These are phyloP conservation scores for Orbicella faveolata DNA, from an alignment of 64 coral and sea anemone species.

Conservation along the genomic window DNA sequence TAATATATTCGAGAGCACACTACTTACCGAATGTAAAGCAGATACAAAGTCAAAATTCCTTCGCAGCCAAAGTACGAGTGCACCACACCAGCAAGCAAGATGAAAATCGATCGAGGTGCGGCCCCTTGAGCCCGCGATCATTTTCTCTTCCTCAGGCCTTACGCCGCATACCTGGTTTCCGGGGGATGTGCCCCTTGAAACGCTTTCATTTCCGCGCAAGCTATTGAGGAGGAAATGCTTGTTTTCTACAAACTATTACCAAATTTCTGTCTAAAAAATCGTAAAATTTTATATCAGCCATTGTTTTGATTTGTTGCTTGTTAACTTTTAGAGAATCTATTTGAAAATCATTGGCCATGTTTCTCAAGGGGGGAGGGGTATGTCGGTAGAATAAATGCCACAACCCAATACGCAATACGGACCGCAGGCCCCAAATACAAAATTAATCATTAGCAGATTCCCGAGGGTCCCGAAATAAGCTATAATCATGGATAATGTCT, in stretches of 20 bases:
- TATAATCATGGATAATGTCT: too few relatives aligned
- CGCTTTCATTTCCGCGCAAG: not conserved
- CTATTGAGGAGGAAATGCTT: not conserved
- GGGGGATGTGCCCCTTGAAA: not conserved
- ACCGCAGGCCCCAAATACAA: too few relatives aligned
- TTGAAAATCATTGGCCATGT: too few relatives aligned
- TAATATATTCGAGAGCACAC: not conserved
- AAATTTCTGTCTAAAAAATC: not conserved
- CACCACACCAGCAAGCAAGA: slow-evolving; percentile 4
- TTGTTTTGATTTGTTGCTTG: not conserved
- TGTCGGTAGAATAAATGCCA: too few relatives aligned
- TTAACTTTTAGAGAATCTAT: too few relatives aligned
- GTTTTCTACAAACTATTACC: not conserved
- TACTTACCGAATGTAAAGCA: slow-evolving; percentile 4
- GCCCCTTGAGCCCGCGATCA: slow-evolving; percentile 32
- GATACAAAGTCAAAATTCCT: slow-evolving; percentile 35
- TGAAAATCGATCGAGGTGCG: slow-evolving; percentile 27
- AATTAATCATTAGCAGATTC: too few relatives aligned
- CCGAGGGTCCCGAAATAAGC: too few relatives aligned
- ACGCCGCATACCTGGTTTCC: not conserved
- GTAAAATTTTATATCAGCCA: not conserved
- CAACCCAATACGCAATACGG: too few relatives aligned
- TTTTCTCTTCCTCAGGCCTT: slow-evolving; percentile 1
- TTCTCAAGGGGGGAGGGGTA: too few relatives aligned
- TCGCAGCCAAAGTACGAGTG: slow-evolving; percentile 14